Evolutionary conservation across 2,888 invertebrate species (phyloP).

Genomic region (Incurvaria masculella): DNA sequence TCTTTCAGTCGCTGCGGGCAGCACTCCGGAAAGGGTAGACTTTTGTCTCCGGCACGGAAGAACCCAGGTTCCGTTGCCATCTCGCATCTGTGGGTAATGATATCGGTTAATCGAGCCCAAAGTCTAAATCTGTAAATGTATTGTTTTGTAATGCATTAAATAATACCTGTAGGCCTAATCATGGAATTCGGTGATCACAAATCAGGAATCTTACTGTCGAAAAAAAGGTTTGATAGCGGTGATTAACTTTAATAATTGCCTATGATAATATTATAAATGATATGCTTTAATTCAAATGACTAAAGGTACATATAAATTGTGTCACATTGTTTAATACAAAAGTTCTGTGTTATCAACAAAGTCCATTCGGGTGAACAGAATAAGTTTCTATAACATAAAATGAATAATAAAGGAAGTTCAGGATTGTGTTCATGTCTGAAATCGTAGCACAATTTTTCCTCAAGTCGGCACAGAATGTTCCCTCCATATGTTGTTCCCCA

Average conservation of each 20-base stretch:
- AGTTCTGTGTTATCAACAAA: too few species aligned
- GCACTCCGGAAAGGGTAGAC: slow-evolving; percentile 33
- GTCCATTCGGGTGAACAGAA: too few species aligned
- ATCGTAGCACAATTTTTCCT: too few species aligned
- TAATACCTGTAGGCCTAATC: neutral
- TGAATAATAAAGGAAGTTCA: too few species aligned
- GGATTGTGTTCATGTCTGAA: too few species aligned
- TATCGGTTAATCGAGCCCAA: neutral
- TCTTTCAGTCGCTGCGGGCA: slow-evolving; percentile 34
- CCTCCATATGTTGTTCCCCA: too few species aligned
- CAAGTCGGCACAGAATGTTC: too few species aligned
- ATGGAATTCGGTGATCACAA: neutral
- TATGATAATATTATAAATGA: neutral
- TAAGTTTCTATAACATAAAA: too few species aligned
- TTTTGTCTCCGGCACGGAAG: slow-evolving; percentile 35
- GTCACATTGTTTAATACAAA: too few species aligned
- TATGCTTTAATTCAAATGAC: too few species aligned
- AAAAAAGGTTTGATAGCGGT: neutral
- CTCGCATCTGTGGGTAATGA: slow-evolving; percentile 30
- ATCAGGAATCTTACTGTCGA: neutral
- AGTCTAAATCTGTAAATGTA: neutral
- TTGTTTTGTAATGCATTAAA: neutral
- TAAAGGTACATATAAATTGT: too few species aligned
- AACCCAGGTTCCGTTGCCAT: slow-evolving; percentile 28
- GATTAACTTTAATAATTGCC: neutral